Evolutionary conservation across 1,140 invertebrate species (phyloP), one percentile per base, ranked within the genome.

Genomic region (Drosophila orosa): DNA sequence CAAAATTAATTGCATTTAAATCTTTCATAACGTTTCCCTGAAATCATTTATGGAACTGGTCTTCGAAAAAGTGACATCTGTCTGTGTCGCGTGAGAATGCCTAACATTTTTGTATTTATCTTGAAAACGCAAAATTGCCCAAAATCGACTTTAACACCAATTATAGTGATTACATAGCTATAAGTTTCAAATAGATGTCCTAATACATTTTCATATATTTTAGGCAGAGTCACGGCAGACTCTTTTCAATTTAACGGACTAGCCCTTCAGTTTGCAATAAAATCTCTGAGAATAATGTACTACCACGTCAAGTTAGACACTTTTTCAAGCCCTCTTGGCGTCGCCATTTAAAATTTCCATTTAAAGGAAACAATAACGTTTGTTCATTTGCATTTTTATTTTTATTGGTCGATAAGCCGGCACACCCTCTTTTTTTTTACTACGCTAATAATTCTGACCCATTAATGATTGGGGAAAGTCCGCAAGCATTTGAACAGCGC

Each of bases 381-480:
- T 9, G 10, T 69, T 69, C 19, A 77, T 77, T 77, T 55, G 29
- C 62, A 68, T 61, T 61, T 60, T 13, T 27, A 54, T 59, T 48
- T 68, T 58, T 59, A 45, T 68, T 66, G 56, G 10, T 9, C 42
- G 48, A 45, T 71, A 27, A 55, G 5, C 52, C 29, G 25, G 22
- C 31, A 12, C 17, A 2, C 33, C 42, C 56, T 24, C 22, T 27
- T 71, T 63, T 27, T 71, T 63, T 81, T 63, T 19, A 17, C 33
- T 40, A 35, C 45, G 48, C 27, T 29, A 47, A 44, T 66, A 33
- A 58, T 66, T 47, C 31, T 42, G 42, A 31, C 17, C 17, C 37
- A 47, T 62, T 74, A 52, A 50, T 48, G 55, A 75, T 47, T 80
- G 71, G 54, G 65, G 69, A 68, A 71, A 58, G 22, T 62, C 55